Base-by-base conservation (phyloP, 2,797 vertebrate species). In the Acipenser ruthenus region DNA sequence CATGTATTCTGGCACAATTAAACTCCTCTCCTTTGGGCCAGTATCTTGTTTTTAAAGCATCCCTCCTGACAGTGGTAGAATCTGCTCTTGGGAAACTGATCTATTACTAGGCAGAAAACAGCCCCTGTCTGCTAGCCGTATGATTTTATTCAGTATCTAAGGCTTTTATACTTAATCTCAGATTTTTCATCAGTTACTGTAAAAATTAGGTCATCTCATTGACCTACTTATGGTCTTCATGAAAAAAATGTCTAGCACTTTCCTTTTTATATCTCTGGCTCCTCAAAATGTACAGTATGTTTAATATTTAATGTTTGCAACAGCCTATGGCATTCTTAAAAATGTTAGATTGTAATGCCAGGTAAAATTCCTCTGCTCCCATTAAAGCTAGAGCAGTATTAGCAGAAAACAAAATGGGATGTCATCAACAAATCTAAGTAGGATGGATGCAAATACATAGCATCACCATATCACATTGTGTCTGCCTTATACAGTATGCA, bases 61-160 rank as follows among this genome's bases (percentile, higher is more conserved):
- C 81, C 84, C 78, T 74, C 87, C 84, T 85, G 74, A 73, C 65
- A 81, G 77, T n/a, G 56, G 58, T 71, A 69, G 68, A 71, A 78
- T 83, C 74, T 82, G 88, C 78, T 77, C 60, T 59, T 73, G 69
- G 76, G 75, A 79, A 63, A 67, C 87, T 83, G 85, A 88, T 84
- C 87, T 89, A 88, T 91, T 87, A 89, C 88, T 82, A 89, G 90
- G 89, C 90, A 91, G 87, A 90, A 90, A 77, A 80, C 78, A 79
- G 83, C 82, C 82, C 74, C 81, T 82, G 82, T 80, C 77, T 80
- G 76, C 73, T 76, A 74, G 72, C 82, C 83, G 15, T 56, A 70
- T 53, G 18, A 49, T 56, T 63, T 15, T 63, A 66, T 58, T 62
- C 47, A 47, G 56, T 55, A 62, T 50, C 48, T 63, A 48, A 58